phyloP scores from a whole-genome alignment of 2,113 vertebrate species.

The Catharus bicknelli region DNA sequence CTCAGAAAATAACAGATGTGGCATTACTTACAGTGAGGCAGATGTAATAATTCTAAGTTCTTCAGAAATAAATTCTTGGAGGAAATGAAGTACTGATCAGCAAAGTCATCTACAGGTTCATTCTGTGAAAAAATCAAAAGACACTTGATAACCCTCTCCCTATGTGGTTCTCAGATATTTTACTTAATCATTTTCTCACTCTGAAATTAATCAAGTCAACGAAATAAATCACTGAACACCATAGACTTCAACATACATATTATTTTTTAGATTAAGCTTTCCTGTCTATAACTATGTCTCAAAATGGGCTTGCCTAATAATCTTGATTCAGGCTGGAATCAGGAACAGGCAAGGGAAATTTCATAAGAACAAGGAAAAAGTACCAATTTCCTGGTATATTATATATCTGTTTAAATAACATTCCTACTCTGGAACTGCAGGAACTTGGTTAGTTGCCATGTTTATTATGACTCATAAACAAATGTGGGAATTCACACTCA shows the following conservation, averaged over 20 bases:
- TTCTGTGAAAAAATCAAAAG: background rate
- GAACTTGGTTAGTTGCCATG: background rate
- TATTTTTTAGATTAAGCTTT: background rate
- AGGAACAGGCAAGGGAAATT: background rate
- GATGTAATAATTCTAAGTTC: background rate
- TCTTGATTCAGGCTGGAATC: background rate
- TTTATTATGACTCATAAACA: background rate
- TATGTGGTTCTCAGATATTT: background rate
- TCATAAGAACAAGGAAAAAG: background rate
- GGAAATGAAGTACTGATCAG: background rate
- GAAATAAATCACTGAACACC: background rate
- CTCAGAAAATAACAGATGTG: background rate
- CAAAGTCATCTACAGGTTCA: background rate
- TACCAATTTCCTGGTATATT: background rate
- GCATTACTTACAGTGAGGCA: background rate
- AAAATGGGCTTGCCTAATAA: background rate
- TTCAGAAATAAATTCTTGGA: background rate
- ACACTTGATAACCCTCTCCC: background rate
- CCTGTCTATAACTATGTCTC: background rate
- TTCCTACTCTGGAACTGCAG: background rate
- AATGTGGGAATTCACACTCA: background rate
- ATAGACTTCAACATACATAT: background rate
- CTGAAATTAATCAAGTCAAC: background rate
- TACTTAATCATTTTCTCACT: background rate
- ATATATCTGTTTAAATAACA: background rate